Evolutionary conservation across 2,888 invertebrate species (phyloP).

Genomic region (Maniola hyperantus): DNA sequence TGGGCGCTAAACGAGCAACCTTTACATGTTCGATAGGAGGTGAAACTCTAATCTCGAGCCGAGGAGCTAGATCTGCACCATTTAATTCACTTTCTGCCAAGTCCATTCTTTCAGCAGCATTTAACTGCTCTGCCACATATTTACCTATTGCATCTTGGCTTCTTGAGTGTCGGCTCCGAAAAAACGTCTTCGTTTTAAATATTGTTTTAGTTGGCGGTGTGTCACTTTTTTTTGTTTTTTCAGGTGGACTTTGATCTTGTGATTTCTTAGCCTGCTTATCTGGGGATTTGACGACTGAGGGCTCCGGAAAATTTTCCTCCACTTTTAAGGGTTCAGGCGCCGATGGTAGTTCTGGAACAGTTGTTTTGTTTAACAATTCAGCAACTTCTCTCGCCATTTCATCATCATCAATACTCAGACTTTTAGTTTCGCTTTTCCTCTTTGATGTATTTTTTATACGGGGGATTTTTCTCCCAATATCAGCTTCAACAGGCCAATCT

Average conservation of each 20-base stretch:
- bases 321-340: conserved; percentile 77
- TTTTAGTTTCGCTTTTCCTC: conserved; percentile 69
- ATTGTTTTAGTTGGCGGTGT: conserved; percentile 68
- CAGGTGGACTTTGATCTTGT: conserved; percentile 46
- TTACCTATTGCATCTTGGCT: conserved; percentile 81
- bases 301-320: conserved; percentile 84
- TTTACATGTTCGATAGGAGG: conserved; percentile 79
- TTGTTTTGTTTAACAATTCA: conserved; percentile 83
- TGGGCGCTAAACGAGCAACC: conserved; percentile 78
- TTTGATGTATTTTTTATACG: conserved; percentile 78
- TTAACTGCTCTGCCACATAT: conserved; percentile 78
- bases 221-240: conserved; percentile 50
- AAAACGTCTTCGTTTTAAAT: conserved; percentile 81
- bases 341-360: conserved; percentile 81
- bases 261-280: conserved; percentile 64
- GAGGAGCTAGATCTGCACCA: conserved; percentile 65
- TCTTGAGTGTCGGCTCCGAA: conserved; percentile 79
- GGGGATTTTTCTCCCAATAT: conserved; percentile 85
- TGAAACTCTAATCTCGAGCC: conserved; percentile 69
- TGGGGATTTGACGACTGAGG: conserved; percentile 73
- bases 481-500: conserved; percentile 80
- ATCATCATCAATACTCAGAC: conserved; percentile 69
- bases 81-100: conserved; percentile 68
- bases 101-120: conserved; percentile 73
- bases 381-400: conserved; percentile 83